These are phyloP conservation scores for Aleiodes leptofemur DNA, from an alignment of 2,888 invertebrate genomes.

Conservation along the genomic window DNA sequence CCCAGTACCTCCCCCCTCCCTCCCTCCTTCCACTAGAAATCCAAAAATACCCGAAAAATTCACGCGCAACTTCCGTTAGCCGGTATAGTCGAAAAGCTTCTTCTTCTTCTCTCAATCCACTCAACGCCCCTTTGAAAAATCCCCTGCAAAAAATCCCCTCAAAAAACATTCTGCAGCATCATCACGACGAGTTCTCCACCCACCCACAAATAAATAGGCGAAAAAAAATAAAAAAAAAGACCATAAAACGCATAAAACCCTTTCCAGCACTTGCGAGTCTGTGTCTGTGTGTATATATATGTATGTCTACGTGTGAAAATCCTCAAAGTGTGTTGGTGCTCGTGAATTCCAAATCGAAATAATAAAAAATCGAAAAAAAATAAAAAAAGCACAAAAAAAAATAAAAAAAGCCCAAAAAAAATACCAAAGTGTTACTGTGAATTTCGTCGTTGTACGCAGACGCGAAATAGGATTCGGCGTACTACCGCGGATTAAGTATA, in stretches of 20 bases:
- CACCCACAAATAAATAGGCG: too few relatives aligned
- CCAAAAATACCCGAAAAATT: slow-evolving; percentile 13
- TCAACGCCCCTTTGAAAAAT: not conserved
- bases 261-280: too few relatives aligned
- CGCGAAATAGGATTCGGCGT: slow-evolving; percentile 67
- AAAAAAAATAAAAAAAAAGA: too few relatives aligned
- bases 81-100: not conserved
- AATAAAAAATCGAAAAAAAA: not conserved
- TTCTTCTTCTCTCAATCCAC: not conserved
- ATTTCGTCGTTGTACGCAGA: slow-evolving; percentile 65
- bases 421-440: too few relatives aligned
- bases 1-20: slow-evolving; percentile 13
- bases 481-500: slow-evolving; percentile 52
- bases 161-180: not conserved
- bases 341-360: not conserved
- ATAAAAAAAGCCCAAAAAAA: not conserved
- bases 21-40: not conserved
- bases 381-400: not conserved
- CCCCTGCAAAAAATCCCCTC: not conserved
- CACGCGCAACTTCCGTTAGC: slow-evolving; percentile 44
- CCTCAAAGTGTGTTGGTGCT: not conserved
- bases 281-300: too few relatives aligned
- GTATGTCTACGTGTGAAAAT: too few relatives aligned
- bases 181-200: not conserved
- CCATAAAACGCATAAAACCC: too few relatives aligned